Conservation (phyloP, 1,140 invertebrate species). For the Chelonus insularis region DNA sequence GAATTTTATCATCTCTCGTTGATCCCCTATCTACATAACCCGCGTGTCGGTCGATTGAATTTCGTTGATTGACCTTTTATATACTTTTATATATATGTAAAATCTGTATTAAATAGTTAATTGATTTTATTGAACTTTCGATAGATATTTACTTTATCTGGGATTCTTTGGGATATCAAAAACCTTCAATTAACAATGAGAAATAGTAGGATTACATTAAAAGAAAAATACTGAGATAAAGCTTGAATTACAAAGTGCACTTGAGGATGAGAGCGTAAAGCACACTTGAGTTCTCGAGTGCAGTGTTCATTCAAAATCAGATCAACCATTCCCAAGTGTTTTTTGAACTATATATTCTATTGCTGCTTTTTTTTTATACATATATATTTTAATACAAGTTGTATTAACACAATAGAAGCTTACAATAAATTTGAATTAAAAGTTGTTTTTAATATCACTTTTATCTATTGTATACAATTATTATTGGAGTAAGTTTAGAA, state of each 20-base stretch:
- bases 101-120: background rate
- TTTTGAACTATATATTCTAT: background rate
- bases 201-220: background rate
- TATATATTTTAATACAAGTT: too few species aligned
- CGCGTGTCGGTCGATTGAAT: background rate
- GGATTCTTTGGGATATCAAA: too few species aligned
- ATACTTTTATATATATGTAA: too few species aligned
- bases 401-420: too few species aligned
- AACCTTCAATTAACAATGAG: background rate
- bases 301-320: constrained; percentile 1
- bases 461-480: too few species aligned
- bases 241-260: background rate
- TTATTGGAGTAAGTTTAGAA: too few species aligned
- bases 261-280: background rate
- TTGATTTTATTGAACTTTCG: background rate
- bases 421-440: too few species aligned
- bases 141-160: too few species aligned
- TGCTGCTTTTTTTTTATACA: too few species aligned
- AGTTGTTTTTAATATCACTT: too few species aligned
- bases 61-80: background rate
- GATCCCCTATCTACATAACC: background rate
- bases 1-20: too few species aligned
- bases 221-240: too few species aligned
- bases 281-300: background rate
- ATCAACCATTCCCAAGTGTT: background rate